Conservation (phyloP, 2,888 invertebrate species). For the Calameuta pallipes region DNA sequence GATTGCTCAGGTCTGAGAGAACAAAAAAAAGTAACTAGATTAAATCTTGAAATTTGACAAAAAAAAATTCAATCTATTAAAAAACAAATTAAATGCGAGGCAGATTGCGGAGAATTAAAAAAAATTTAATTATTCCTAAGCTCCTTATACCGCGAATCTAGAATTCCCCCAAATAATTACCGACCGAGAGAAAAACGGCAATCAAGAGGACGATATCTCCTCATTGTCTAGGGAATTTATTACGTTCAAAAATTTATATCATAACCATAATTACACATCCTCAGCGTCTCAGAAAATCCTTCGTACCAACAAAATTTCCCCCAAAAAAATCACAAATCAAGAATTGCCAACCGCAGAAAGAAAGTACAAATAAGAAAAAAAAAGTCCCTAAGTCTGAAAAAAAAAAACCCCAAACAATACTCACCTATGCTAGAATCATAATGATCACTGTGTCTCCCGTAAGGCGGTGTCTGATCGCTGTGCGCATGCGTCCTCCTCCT, state of each 20-base stretch:
- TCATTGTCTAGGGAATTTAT: too few species aligned
- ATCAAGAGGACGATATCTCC: too few species aligned
- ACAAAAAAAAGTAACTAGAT: slow-evolving; percentile 2
- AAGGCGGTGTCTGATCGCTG: slow-evolving; percentile 34
- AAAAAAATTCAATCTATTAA: neutral
- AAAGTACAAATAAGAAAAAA: neutral
- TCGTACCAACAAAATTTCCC: neutral
- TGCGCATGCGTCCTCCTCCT: slow-evolving; percentile 42
- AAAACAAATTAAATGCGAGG: too few species aligned
- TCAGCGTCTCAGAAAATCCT: too few species aligned
- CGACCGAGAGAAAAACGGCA: too few species aligned
- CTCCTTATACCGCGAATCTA: neutral
- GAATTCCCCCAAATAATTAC: neutral
- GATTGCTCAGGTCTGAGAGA: slow-evolving; percentile 51
- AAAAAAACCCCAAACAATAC: neutral
- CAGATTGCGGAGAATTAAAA: neutral
- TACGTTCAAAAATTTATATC: too few species aligned
- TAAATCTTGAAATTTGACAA: slow-evolving; percentile 7
- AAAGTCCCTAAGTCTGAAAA: neutral
- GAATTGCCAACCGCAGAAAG: neutral
- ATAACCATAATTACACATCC: too few species aligned
- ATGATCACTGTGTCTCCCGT: slow-evolving; percentile 54
- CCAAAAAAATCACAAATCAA: neutral
- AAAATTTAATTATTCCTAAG: too few species aligned
- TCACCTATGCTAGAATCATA: slow-evolving; percentile 57